Conservation (phyloP, 2,888 invertebrate genomes). For the Pristionchus mayeri region DNA sequence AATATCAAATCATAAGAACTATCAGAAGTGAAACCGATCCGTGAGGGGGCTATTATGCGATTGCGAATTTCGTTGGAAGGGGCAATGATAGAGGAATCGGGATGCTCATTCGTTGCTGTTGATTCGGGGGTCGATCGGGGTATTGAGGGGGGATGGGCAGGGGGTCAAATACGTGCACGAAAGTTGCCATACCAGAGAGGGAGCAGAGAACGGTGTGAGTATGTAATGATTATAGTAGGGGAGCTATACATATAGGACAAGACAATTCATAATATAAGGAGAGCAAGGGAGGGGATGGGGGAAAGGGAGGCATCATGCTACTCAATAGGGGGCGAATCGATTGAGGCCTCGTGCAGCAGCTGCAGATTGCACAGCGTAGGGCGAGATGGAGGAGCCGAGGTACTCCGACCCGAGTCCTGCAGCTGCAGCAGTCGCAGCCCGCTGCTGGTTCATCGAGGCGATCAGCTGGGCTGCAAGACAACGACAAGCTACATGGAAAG, state of each 20-base stretch:
- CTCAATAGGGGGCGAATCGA: conserved; percentile 68
- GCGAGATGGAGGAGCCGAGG: conserved; percentile 59
- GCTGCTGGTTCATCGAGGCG: conserved; percentile 32
- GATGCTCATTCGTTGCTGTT: neutral
- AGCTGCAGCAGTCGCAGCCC: neutral
- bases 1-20: too few relatives aligned
- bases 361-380: conserved; percentile 56
- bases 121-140: neutral
- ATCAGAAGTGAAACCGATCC: too few relatives aligned
- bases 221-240: conserved; percentile 24
- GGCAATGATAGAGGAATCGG: neutral
- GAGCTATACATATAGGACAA: conserved; percentile 38
- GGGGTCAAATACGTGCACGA: conserved; percentile 18
- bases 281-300: neutral
- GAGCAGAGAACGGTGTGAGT: neutral
- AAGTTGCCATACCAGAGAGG: conserved; percentile 32
- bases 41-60: conserved; percentile 12
- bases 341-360: conserved; percentile 61
- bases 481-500: conserved; percentile 46
- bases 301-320: neutral
- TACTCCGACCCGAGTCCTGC: conserved; percentile 60
- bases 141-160: neutral
- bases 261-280: conserved; percentile 13
- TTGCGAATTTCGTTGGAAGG: neutral
- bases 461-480: conserved; percentile 50